Percentiles rank a stretch among this genome's conserved stretches.
These are phyloP conservation scores for Meles meles DNA, from an alignment of 2,113 vertebrate genomes.

Conservation along the genomic window DNA sequence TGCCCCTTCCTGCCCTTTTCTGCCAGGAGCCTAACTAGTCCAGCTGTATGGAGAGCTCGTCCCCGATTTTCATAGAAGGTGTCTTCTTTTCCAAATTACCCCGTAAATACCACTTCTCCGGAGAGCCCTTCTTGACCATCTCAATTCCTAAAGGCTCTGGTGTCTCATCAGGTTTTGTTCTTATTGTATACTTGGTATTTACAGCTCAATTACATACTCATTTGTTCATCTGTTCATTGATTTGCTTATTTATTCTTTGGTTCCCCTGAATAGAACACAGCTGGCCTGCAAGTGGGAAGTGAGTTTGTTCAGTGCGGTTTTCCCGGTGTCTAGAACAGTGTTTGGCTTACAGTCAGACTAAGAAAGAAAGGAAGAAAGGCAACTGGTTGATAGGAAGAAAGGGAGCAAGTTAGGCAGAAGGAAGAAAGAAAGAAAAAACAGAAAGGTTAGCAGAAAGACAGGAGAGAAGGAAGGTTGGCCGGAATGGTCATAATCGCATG, in stretches of 20 bases:
- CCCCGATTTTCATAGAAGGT: neutral
- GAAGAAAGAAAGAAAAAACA: neutral
- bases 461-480: neutral
- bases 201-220: neutral
- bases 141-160: neutral
- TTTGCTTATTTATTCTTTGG: neutral
- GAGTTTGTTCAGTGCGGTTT: neutral
- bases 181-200: neutral
- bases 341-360: neutral
- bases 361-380: neutral
- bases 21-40: neutral
- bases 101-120: neutral
- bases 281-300: neutral
- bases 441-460: neutral
- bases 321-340: neutral
- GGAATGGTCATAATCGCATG: fast-evolving
- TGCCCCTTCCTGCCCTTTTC: neutral
- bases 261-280: neutral
- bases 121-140: neutral
- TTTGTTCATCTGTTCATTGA: neutral
- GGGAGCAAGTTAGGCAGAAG: neutral
- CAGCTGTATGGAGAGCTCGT: neutral
- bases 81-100: neutral
- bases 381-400: neutral
- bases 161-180: neutral